Evolutionary conservation across 2,797 vertebrate species (phyloP).

Genomic region (Melanotaenia maccullochi): DNA sequence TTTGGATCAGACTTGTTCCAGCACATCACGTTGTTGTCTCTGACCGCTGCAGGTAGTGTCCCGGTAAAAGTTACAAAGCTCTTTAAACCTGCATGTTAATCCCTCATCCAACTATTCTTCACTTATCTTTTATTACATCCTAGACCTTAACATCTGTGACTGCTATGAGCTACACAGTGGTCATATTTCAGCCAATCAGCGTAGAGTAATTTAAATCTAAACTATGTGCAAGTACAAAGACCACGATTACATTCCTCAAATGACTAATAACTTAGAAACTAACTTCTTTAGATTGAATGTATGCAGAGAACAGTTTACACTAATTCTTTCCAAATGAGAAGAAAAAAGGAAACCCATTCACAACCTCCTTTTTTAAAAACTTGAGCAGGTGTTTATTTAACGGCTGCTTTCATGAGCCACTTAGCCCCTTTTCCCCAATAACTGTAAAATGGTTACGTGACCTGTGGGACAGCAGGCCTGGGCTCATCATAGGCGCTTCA

Average conservation of each 20-base stretch:
- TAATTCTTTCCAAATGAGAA: constrained; percentile 57
- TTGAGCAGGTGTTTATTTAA: constrained; percentile 79
- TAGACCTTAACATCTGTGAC: constrained; percentile 1
- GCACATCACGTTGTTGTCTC: background rate
- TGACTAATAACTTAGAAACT: constrained; percentile 14
- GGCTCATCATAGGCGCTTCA: constrained; percentile 72
- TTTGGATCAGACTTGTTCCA: background rate
- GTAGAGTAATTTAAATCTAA: background rate
- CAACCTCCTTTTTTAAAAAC: constrained; percentile 26
- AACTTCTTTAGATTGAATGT: constrained; percentile 7
- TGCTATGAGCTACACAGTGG: background rate
- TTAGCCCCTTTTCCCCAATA: constrained; percentile 69
- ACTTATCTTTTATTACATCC: background rate
- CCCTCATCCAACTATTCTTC: too few species aligned
- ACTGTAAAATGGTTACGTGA: constrained; percentile 74
- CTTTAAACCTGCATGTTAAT: background rate
- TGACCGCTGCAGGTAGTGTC: background rate
- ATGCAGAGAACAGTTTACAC: constrained; percentile 41
- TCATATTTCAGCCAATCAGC: background rate
- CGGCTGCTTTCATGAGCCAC: constrained; percentile 76
- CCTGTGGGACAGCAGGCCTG: constrained; percentile 56
- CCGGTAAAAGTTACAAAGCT: background rate
- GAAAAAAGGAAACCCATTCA: constrained; percentile 6
- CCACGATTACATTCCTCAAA: background rate
- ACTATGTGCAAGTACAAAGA: background rate